Evolutionary conservation across 2,888 invertebrate species (phyloP), one percentile per base, ranked within the genome.

Genomic region (Crematogaster levior): DNA sequence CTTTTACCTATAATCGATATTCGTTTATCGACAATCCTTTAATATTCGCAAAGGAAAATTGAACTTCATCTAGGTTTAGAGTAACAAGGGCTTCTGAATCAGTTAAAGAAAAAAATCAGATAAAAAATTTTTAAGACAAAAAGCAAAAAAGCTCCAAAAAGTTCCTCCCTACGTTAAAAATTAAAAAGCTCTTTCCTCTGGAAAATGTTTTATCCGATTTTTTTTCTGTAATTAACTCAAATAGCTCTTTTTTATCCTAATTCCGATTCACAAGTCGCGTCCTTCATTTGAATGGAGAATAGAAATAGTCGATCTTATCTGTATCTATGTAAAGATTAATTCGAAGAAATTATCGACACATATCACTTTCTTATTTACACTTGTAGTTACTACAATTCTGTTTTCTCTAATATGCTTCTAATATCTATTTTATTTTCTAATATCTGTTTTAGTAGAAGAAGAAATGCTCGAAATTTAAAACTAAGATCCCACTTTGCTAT

Each of bases 21-120:
- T 6, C 5, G 30, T 30, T 27, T 12, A 15, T 27, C n/a, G 40
- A 2, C 24, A 40, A 66, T 40, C 51, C 40, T 66, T 75, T 75
- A 77, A 65, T 75, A 75, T 75, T 18, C 37, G 66, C 1, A 66
- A 66, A 5, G 6, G 7, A 60, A 46, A 12, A 4, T 74, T 10
- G 15, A 66, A 18, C 24, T 66, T 40, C 18, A 37, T 27, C 21
- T 2, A 9, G 46, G 15, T 75, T n/a, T n/a, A n/a, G n/a, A n/a
- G n/a, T n/a, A n/a, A n/a, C n/a, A n/a, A n/a, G n/a, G n/a, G n/a
- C n/a, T n/a, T n/a, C n/a, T n/a, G n/a, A n/a, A n/a, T n/a, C n/a
- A n/a, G n/a, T n/a, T n/a, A n/a, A n/a, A n/a, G n/a, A n/a, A n/a
- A n/a, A n/a, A n/a, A n/a, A n/a, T n/a, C n/a, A n/a, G n/a, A n/a